Evolutionary conservation across 2,888 invertebrate species (phyloP), one percentile per base, ranked within the genome.

Genomic region (Nasonovia ribisnigri): DNA sequence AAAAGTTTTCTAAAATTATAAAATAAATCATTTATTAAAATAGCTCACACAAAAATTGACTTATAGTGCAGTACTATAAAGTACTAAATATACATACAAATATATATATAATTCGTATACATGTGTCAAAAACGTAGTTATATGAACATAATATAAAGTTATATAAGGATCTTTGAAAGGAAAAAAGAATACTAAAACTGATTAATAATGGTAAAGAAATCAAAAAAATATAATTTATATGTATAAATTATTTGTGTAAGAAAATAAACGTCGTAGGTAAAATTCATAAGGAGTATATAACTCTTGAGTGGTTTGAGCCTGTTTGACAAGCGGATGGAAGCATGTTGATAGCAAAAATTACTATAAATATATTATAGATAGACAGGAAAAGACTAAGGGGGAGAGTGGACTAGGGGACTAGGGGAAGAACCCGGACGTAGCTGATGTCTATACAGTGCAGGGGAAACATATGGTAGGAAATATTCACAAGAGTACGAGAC

Each of bases 1-100:
- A 98, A 96, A 98, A 99, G 95, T 97, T 97, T 95, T 96, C 97
- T 96, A 43, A 88, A 51, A 95, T 42, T 94, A 95, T 94, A 94
- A 94, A 88, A 46, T 48, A 87, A 89, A 54, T 29, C 13, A 94
- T 87, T 87, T n/a, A 43, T 77, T 42, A 60, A 87, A 46, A 57
- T 48, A 67, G 29, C 6, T 94, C 36, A 57, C 26, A 84, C 3
- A 46, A 54, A 20, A 57, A 67, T 6, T 36, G 2, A 36, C 2
- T 77, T 77, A 36, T 36, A 77, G 36, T 36, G 2, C 20, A 36
- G 20, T 77, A 36, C 2, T 77, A 20, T 36, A 36, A 20, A 20
- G 3, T 36, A 51, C 13, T 77, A 60, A 11, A 29, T 11, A 54
- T 24, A 54, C 54, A 54, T 24, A 54, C 54, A 24, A 11, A n/a